phyloP scores from a whole-genome alignment of 2,113 vertebrate species.

The Xenopus laevis region DNA sequence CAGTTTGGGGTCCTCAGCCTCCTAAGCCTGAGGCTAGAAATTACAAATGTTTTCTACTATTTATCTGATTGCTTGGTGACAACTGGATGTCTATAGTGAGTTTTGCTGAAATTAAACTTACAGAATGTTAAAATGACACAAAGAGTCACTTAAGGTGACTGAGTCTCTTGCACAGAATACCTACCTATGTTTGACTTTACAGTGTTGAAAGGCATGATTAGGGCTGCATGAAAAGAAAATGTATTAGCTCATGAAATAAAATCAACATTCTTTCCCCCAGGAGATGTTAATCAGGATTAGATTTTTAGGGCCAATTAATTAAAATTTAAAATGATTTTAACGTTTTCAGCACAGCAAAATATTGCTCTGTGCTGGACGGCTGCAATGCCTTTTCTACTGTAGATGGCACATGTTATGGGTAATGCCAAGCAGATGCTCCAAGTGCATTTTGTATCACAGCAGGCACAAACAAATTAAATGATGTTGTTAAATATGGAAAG shows the following conservation, averaged over 20 bases:
- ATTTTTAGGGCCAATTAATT: slow-evolving; percentile 36
- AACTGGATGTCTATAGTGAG: not conserved
- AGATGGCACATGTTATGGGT: slow-evolving; percentile 15
- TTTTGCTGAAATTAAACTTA: not conserved
- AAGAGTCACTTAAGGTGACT: not conserved
- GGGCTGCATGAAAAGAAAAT: slow-evolving; percentile 36
- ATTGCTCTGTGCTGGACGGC: slow-evolving; percentile 10
- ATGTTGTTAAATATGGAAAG: too few species aligned
- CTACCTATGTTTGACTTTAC: slow-evolving; percentile 26
- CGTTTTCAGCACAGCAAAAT: slow-evolving; percentile 23
- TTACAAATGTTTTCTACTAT: too few species aligned
- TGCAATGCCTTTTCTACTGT: slow-evolving; percentile 3
- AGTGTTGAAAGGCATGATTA: slow-evolving; percentile 32
- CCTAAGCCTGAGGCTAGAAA: too few species aligned
- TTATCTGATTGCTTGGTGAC: not conserved
- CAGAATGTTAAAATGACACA: not conserved
- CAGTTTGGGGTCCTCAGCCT: too few species aligned
- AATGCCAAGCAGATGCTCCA: slow-evolving; percentile 17
- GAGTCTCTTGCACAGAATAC: slow-evolving; percentile 1
- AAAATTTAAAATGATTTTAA: slow-evolving; percentile 30
- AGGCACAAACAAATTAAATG: too few species aligned
- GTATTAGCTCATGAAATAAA: slow-evolving; percentile 28
- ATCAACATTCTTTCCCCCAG: slow-evolving; percentile 20
- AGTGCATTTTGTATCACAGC: slow-evolving; percentile 7
- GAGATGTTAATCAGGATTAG: slow-evolving; percentile 36